A percentile compares a stretch with the other conserved stretches of the same genome.
Conservation (phyloP, 1,140 invertebrate species). For the Macrobrachium nipponense region DNA sequence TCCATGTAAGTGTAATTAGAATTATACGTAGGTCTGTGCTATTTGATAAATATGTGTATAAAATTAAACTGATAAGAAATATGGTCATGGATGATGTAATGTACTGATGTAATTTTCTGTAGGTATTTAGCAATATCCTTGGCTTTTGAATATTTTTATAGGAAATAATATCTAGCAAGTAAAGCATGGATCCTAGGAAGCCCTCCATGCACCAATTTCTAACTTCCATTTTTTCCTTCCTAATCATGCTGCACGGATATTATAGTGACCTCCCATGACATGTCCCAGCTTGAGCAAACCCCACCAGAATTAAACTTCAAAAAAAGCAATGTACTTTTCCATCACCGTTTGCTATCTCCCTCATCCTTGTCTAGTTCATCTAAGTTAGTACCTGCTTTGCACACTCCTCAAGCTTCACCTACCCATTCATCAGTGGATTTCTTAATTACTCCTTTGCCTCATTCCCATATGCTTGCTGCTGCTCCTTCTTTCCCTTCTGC, state of each 20-base stretch:
- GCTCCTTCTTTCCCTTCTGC: conserved; percentile 37
- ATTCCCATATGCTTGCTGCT: background rate
- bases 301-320: background rate
- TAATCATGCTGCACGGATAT: conserved; percentile 48
- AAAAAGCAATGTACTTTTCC: conserved; percentile 25
- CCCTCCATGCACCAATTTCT: no score
- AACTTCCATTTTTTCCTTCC: conserved; percentile 6
- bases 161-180: no score
- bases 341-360: conserved; percentile 32
- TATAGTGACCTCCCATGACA: conserved; percentile 25
- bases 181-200: no score
- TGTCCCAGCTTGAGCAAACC: conserved; percentile 27
- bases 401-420: conserved; percentile 18
- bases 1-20: conserved; percentile 76
- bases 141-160: no score
- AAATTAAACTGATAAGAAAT: no score
- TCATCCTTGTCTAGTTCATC: conserved; percentile 11
- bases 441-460: background rate
- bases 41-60: no score
- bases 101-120: no score
- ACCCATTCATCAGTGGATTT: background rate
- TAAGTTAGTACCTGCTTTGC: background rate
- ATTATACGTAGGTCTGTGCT: background rate
- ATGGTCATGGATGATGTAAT: no score
- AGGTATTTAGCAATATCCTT: no score